phyloP scores from a whole-genome alignment of 2,113 vertebrate genomes.

The Odobenus rosmarus region DNA sequence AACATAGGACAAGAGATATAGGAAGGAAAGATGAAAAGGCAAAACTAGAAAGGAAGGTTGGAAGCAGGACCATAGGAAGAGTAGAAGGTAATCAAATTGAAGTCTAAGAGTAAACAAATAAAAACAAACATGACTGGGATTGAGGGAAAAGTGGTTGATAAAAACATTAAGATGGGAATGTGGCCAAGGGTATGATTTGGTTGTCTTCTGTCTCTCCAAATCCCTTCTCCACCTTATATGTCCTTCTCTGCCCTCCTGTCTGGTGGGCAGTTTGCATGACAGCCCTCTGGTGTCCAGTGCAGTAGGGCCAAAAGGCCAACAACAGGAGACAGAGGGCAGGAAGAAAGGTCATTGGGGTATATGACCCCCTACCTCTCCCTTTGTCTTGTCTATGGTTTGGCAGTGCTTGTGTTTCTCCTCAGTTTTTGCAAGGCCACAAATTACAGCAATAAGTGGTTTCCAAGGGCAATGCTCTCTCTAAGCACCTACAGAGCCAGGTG shows the following conservation, averaged over 20 bases:
- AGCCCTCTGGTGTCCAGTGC: too few relatives aligned
- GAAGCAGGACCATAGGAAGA: neutral
- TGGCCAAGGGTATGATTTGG: neutral
- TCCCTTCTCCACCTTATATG: too few relatives aligned
- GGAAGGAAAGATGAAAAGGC: neutral
- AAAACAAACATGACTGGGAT: neutral
- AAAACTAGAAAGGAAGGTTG: neutral
- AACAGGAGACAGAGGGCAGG: too few relatives aligned
- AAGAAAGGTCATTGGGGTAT: neutral
- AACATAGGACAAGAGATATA: neutral
- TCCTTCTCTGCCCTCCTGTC: neutral
- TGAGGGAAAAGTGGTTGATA: neutral
- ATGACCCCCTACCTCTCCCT: neutral
- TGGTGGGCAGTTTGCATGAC: neutral
- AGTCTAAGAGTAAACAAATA: neutral
- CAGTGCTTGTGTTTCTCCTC: neutral
- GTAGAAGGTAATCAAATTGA: neutral
- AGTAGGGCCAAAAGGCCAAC: fast-evolving
- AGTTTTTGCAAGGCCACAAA: fast-evolving
- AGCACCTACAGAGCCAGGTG: neutral
- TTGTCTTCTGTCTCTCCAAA: neutral
- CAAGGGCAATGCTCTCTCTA: neutral
- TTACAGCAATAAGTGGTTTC: neutral
- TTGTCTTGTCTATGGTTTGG: neutral
- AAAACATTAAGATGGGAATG: neutral